Evolutionary conservation across 2,113 vertebrate genomes (phyloP), one percentile per base, ranked within the genome.

Genomic region (Egretta garzetta): DNA sequence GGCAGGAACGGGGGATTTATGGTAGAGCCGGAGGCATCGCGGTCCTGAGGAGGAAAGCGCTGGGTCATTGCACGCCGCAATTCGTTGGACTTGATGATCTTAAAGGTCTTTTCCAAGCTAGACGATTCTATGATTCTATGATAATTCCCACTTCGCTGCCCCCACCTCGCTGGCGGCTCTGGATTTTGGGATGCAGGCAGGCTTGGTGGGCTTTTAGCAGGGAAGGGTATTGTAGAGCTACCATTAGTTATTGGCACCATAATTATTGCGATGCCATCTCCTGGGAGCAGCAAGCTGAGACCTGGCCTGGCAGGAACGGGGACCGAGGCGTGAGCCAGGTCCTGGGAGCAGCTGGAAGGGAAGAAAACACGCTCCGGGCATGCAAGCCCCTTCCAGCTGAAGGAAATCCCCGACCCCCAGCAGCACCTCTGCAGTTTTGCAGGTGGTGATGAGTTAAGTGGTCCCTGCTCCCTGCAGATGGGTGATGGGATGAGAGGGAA

Each of bases 11-110:
- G 33, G 14, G 71, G 86, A 82, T 90, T 68, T 52, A 52, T 22
- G 18, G 71, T 10, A 4, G 37, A 47, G 53, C 22, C 1, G 2
- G 71, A 73, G 90, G 33, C 4, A 1, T 2, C 14, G 49, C 41
- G 12, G 47, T 2, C 64, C 76, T 19, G 41, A 58, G 60, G 23
- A 50, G 52, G 52, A 64, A 49, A 63, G 43, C 53, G 14, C 14
- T 8, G 1, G 8, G 10, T 11, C 0, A 0, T 19, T 4, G 7
- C 62, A 33, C 0, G 0, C 26, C 7, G 1, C 33, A 6, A 4
- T 41, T 41, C 39, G 39, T 41, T 41, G 39, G 39, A 41, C 39
- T 41, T 41, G 39, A 41, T 41, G 39, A 13, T 13, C 39, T 41
- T 41, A 41, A 41, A 41, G 39, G 39, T 41, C 39, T 41, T 41